These are phyloP conservation scores for Euwallacea similis DNA, from an alignment of 1,140 invertebrate genomes.

Conservation along the genomic window DNA sequence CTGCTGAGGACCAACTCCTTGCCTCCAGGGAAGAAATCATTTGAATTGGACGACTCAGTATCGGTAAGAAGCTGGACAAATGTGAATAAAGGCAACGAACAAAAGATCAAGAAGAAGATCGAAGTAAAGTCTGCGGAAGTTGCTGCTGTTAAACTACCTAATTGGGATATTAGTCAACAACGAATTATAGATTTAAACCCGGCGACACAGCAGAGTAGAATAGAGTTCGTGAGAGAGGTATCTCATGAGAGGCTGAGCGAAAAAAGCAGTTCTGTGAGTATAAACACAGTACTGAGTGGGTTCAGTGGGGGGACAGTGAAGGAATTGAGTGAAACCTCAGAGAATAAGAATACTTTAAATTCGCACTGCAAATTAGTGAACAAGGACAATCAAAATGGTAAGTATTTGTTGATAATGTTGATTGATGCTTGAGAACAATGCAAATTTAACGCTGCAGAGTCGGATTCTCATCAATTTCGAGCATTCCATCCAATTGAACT, in stretches of 20 bases:
- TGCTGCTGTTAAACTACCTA: not conserved
- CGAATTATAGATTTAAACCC: not conserved
- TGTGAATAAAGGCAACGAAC: not conserved
- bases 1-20: constrained; percentile 12
- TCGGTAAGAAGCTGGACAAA: not conserved
- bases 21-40: not conserved
- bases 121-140: not conserved
- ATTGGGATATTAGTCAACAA: not conserved
- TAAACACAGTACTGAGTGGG: not conserved
- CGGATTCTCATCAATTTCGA: not conserved
- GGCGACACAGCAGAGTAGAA: not conserved
- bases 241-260: not conserved
- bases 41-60: not conserved
- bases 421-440: not conserved
- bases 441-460: not conserved
- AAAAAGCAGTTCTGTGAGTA: not conserved
- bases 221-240: not conserved
- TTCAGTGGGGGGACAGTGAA: not conserved
- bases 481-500: not conserved
- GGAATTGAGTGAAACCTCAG: not conserved
- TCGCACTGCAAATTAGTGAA: not conserved
- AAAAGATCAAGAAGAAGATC: not conserved
- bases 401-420: not conserved
- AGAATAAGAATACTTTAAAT: not conserved
- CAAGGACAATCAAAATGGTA: not conserved